Percentiles rank a stretch among this genome's conserved stretches.
phyloP scores from a whole-genome alignment of 1,140 invertebrate species.

The Theocolax elegans region DNA sequence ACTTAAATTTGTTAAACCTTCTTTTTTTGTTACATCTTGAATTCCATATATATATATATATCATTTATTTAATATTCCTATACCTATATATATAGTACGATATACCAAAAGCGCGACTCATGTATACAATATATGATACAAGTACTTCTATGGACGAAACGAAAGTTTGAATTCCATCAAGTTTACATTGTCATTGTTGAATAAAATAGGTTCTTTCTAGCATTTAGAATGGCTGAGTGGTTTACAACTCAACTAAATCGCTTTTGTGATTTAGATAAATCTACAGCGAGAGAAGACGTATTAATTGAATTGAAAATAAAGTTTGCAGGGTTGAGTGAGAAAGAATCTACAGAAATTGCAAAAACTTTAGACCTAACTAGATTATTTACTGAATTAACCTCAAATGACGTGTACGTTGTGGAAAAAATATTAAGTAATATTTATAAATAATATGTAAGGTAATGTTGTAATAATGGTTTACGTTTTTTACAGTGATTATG shows the following conservation, averaged over 20 bases:
- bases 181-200: slow-evolving; percentile 23
- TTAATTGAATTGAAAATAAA: slow-evolving; percentile 59
- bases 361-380: slow-evolving; percentile 50
- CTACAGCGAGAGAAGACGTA: slow-evolving; percentile 48
- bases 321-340: slow-evolving; percentile 44
- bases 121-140: no score
- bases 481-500: slow-evolving; percentile 59
- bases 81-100: no score
- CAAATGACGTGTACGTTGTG: slow-evolving; percentile 59
- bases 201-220: no score
- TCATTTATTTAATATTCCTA: no score
- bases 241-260: slow-evolving; percentile 49
- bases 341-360: slow-evolving; percentile 50
- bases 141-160: no score
- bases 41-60: no score
- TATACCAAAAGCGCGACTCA: no score
- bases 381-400: slow-evolving; percentile 59
- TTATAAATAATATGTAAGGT: neutral
- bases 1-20: no score
- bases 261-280: slow-evolving; percentile 47
- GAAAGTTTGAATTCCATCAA: slow-evolving; percentile 21
- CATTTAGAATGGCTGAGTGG: slow-evolving; percentile 56
- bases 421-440: no score
- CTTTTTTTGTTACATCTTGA: no score
- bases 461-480: no score